A percentile compares a stretch with the other conserved stretches of the same genome.
These are phyloP conservation scores for Podabrus alpinus DNA, from an alignment of 2,888 invertebrate genomes.

Conservation along the genomic window DNA sequence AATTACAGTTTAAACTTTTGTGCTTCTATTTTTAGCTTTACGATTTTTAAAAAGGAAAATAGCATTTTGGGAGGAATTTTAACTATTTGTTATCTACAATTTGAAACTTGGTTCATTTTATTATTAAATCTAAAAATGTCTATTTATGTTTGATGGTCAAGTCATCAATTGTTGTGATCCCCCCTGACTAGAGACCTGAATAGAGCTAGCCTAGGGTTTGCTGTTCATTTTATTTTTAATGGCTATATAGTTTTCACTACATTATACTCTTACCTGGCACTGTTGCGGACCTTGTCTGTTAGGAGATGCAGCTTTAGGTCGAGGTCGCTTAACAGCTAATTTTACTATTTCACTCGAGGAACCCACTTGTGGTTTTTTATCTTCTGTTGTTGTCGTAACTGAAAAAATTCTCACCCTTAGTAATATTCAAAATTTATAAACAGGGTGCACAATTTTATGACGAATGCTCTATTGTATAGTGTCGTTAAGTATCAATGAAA, in stretches of 20 bases:
- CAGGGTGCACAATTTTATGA: not conserved
- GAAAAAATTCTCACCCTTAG: slow-evolving; percentile 38
- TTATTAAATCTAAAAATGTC: too few relatives aligned
- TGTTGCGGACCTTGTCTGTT: slow-evolving; percentile 90
- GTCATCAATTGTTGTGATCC: not conserved
- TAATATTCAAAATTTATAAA: not conserved
- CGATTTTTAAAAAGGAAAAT: not conserved
- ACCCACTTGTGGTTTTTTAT: slow-evolving; percentile 56
- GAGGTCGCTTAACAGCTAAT: slow-evolving; percentile 68
- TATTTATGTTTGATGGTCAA: not conserved
- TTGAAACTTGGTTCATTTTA: not conserved
- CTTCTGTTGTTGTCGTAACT: slow-evolving; percentile 53
- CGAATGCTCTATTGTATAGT: not conserved
- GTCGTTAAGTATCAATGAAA: not conserved
- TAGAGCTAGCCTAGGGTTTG: not conserved
- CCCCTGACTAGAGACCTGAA: too few relatives aligned
- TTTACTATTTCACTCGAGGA: slow-evolving; percentile 58
- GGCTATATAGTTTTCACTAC: too few relatives aligned
- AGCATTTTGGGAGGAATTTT: not conserved
- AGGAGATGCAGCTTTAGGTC: slow-evolving; percentile 86
- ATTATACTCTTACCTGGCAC: slow-evolving; percentile 85
- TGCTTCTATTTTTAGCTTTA: not conserved
- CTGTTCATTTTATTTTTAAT: not conserved
- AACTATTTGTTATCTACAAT: not conserved
- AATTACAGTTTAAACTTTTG: not conserved